Conservation (phyloP, 2,888 invertebrate species). For the Syrphus vitripennis region DNA sequence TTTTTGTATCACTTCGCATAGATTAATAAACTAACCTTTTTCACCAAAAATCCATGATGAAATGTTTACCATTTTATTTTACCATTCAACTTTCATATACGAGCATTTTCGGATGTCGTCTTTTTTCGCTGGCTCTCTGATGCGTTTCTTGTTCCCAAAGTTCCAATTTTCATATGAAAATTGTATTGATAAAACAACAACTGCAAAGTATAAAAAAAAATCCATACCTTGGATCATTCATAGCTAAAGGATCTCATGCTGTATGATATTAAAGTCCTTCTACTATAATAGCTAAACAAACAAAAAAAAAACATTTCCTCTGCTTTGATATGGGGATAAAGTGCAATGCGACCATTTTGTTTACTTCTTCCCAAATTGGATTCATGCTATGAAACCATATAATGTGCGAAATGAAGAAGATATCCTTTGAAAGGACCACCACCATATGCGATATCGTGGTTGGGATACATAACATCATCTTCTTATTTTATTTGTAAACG, state of each 20-base stretch:
- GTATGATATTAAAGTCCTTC: not conserved
- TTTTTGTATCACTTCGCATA: too few relatives aligned
- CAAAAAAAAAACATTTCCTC: slow-evolving; percentile 26
- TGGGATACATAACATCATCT: slow-evolving; percentile 26
- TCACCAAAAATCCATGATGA: too few relatives aligned
- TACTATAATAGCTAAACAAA: not conserved
- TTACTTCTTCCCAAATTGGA: slow-evolving; percentile 35
- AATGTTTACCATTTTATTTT: too few relatives aligned
- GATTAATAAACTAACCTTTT: too few relatives aligned
- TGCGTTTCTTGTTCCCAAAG: too few relatives aligned
- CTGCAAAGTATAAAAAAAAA: not conserved
- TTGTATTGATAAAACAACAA: too few relatives aligned
- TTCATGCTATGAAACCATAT: slow-evolving; percentile 44
- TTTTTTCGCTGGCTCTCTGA: too few relatives aligned
- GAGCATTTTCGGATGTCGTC: too few relatives aligned
- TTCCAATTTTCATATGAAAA: too few relatives aligned
- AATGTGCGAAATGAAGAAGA: not conserved
- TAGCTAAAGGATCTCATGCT: not conserved
- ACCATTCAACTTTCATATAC: too few relatives aligned
- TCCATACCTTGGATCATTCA: not conserved
- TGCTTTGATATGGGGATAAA: slow-evolving; percentile 19
- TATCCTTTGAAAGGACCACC: not conserved
- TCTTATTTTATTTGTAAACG: not conserved
- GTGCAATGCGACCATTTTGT: slow-evolving; percentile 32
- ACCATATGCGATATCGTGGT: slow-evolving; percentile 23